Percentiles rank a stretch among this genome's conserved stretches.
These are phyloP conservation scores for Lates japonicus DNA, from an alignment of 2,797 vertebrate genomes.

Conservation along the genomic window DNA sequence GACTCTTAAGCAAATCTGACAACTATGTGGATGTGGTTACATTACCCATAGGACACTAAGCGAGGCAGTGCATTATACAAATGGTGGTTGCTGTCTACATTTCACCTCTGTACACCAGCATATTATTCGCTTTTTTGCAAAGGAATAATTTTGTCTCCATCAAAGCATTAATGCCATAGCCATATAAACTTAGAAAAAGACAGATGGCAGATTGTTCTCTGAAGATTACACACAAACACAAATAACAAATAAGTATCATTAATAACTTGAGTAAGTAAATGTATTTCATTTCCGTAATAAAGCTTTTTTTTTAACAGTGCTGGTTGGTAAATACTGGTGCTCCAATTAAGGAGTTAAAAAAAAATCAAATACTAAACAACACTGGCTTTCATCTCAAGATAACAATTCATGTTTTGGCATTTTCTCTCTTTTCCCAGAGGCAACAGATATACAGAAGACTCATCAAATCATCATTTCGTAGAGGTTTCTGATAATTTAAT, in stretches of 20 bases:
- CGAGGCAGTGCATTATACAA: too few species aligned
- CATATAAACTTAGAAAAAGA: too few species aligned
- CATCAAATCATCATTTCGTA: neutral
- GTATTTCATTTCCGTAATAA: neutral
- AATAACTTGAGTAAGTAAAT: neutral
- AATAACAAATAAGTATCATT: neutral
- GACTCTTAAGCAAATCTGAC: neutral
- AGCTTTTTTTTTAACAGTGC: neutral
- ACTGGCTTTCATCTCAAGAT: neutral
- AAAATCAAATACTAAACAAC: neutral
- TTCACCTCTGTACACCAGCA: too few species aligned
- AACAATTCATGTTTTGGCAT: neutral
- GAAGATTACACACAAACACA: neutral
- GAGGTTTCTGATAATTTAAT: neutral
- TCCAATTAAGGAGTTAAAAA: neutral
- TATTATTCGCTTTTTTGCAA: too few species aligned
- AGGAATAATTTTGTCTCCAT: neutral
- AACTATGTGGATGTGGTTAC: neutral
- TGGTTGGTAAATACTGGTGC: neutral
- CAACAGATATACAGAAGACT: neutral
- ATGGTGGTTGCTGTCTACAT: too few species aligned
- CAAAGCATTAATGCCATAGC: neutral
- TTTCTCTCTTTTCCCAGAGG: conserved; percentile 17
- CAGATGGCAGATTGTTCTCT: neutral
- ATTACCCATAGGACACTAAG: neutral